Conservation (phyloP, 2,797 vertebrate species). For the Pteronotus mesoamericanus region DNA sequence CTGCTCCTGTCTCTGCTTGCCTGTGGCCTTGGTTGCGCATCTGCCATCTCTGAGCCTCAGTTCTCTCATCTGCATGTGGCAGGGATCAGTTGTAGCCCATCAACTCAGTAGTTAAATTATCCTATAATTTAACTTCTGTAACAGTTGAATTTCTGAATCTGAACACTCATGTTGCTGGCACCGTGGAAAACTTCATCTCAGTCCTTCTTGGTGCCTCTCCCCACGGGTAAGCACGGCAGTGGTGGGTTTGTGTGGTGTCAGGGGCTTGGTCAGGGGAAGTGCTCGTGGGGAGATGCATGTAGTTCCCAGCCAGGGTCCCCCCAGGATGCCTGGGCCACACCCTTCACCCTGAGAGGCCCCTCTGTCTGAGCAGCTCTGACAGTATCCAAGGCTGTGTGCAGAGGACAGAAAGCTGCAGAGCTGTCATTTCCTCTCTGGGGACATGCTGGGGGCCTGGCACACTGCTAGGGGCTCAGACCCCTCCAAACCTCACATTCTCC, state of each 20-base stretch:
- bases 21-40: too few species aligned
- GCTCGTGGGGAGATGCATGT: fast-evolving
- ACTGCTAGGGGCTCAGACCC: neutral
- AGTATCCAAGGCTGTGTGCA: neutral
- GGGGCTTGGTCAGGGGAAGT: neutral
- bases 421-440: neutral
- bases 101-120: neutral
- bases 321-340: fast-evolving
- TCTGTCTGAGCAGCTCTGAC: neutral
- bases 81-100: neutral
- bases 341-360: neutral
- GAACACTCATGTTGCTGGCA: neutral
- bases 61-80: neutral
- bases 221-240: neutral
- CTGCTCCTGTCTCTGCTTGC: neutral
- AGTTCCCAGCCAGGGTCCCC: neutral
- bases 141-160: neutral
- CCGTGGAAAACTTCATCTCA: neutral
- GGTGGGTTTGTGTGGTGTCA: neutral
- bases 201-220: neutral
- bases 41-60: neutral
- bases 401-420: neutral
- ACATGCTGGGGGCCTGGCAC: neutral
- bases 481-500: neutral
- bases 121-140: neutral